A percentile compares a stretch with the other conserved stretches of the same genome.
Evolutionary conservation across 2,797 vertebrate genomes (phyloP).

Genomic region (Notolepis coatsorum): DNA sequence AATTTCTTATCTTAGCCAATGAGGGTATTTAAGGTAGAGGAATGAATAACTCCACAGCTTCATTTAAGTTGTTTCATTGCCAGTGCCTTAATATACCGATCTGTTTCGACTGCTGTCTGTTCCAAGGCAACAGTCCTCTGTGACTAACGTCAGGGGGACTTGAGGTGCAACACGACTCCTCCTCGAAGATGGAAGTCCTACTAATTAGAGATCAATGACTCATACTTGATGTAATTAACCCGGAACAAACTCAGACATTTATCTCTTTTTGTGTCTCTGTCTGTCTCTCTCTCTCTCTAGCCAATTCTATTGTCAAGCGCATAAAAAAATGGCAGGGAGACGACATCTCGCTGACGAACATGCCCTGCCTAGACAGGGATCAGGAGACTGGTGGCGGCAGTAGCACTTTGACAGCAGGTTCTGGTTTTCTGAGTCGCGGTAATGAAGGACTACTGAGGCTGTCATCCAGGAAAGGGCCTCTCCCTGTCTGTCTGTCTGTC

Average conservation of each 20-base stretch:
- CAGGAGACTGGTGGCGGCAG: slow-evolving; percentile 41
- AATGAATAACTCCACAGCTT: slow-evolving; percentile 12
- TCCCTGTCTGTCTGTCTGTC: slow-evolving; percentile 18
- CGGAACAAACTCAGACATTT: slow-evolving; percentile 20
- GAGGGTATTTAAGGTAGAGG: slow-evolving; percentile 28
- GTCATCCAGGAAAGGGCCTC: slow-evolving; percentile 66
- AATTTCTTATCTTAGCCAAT: slow-evolving; percentile 29
- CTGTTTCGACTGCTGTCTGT: slow-evolving; percentile 33
- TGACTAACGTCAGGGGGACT: slow-evolving; percentile 41
- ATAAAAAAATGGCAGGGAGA: slow-evolving; percentile 44
- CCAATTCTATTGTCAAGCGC: slow-evolving; percentile 25
- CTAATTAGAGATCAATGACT: slow-evolving; percentile 72
- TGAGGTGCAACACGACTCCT: slow-evolving; percentile 24
- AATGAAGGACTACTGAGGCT: slow-evolving; percentile 74
- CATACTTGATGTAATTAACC: slow-evolving; percentile 60
- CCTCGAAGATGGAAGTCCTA: slow-evolving; percentile 62
- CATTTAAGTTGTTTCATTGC: slow-evolving; percentile 27
- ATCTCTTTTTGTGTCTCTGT: slow-evolving; percentile 6
- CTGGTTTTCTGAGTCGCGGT: slow-evolving; percentile 64
- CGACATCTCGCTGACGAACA: slow-evolving; percentile 37
- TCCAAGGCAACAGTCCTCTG: slow-evolving; percentile 18
- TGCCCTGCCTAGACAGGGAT: slow-evolving; percentile 43
- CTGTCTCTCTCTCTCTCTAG: slow-evolving; percentile 4
- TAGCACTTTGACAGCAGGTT: slow-evolving; percentile 61
- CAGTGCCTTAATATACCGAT: slow-evolving; percentile 27